These are phyloP conservation scores for Orchesella cincta DNA, from an alignment of 1,140 invertebrate genomes.

Conservation along the genomic window DNA sequence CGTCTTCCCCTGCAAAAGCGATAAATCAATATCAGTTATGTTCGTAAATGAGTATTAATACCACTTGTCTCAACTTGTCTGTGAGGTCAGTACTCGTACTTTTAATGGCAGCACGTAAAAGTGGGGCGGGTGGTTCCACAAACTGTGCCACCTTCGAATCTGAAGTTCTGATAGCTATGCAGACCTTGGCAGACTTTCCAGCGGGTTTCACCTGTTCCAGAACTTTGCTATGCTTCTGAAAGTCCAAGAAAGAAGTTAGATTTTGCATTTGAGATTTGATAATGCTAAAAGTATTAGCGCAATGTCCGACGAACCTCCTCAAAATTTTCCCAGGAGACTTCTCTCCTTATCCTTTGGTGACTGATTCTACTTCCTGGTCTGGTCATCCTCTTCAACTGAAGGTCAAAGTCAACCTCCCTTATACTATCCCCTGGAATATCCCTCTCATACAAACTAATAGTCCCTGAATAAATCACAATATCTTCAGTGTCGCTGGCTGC, in stretches of 20 bases:
- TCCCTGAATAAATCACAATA: constrained; percentile 38
- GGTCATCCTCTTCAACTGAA: constrained; percentile 31
- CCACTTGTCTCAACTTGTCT: no score
- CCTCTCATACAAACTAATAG: constrained; percentile 42
- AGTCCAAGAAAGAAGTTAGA: background rate
- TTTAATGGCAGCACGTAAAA: background rate
- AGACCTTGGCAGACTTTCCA: constrained; percentile 23
- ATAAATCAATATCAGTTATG: background rate
- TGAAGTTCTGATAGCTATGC: constrained; percentile 35
- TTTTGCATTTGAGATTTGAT: background rate
- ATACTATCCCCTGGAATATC: constrained; percentile 22
- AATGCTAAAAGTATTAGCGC: background rate
- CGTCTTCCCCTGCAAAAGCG: constrained; percentile 29
- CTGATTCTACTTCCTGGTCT: constrained; percentile 23
- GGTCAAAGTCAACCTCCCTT: constrained; percentile 43
- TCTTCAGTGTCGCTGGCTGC: background rate
- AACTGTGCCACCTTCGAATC: background rate
- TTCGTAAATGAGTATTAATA: no score
- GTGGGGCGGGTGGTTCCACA: constrained; percentile 20
- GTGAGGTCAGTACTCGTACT: background rate
- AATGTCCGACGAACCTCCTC: background rate
- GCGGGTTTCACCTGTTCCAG: background rate
- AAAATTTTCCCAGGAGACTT: constrained; percentile 7
- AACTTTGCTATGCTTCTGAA: constrained; percentile 1
- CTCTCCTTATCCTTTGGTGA: background rate